A percentile compares a stretch with the other conserved stretches of the same genome.
Conservation (phyloP, 2,888 invertebrate genomes). For the Dione vanillae region DNA sequence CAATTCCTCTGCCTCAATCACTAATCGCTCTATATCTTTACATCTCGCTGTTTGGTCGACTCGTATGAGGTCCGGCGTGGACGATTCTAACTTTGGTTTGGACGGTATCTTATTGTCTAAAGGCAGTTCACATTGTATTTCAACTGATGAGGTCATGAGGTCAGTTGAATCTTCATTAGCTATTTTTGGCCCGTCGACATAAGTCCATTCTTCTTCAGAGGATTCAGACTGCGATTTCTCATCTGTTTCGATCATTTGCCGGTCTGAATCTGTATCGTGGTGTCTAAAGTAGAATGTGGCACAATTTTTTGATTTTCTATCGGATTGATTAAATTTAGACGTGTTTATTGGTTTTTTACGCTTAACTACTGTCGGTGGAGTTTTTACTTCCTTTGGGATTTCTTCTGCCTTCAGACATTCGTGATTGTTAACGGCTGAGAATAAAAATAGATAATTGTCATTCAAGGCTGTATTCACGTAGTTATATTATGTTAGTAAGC, state of each 20-base stretch:
- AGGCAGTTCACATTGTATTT: conserved; percentile 76
- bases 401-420: conserved; percentile 59
- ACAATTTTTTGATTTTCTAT: conserved; percentile 91
- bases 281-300: conserved; percentile 94
- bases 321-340: conserved; percentile 88
- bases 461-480: conserved; percentile 47
- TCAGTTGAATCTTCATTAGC: conserved; percentile 78
- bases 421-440: conserved; percentile 66
- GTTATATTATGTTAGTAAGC: conserved; percentile 59
- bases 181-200: conserved; percentile 79
- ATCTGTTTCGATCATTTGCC: conserved; percentile 83
- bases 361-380: conserved; percentile 78
- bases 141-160: conserved; percentile 80
- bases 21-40: conserved; percentile 89
- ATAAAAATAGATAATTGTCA: conserved; percentile 48
- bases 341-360: conserved; percentile 83
- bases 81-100: conserved; percentile 69
- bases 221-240: conserved; percentile 79
- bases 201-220: conserved; percentile 87
- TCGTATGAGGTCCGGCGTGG: conserved; percentile 77
- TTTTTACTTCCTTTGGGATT: conserved; percentile 57
- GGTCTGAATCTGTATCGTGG: conserved; percentile 93
- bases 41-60: conserved; percentile 78
- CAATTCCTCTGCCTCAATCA: conserved; percentile 91
- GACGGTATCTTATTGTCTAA: conserved; percentile 65